phyloP scores from a whole-genome alignment of 2,797 vertebrate genomes.

The Spinibarbus caldwelli region DNA sequence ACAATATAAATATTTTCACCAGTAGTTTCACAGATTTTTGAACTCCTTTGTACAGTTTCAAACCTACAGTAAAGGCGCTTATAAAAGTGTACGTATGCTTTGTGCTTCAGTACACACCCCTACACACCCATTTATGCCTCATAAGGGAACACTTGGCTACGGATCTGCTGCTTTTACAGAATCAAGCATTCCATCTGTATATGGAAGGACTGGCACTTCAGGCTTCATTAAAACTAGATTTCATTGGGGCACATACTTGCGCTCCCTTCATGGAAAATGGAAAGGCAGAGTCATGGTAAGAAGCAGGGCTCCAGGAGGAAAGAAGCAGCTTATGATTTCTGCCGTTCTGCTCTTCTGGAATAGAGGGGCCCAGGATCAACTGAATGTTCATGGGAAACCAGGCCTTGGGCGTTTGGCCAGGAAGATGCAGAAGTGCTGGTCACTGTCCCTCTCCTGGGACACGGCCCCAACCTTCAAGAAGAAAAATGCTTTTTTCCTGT shows the following conservation, averaged over 20 bases:
- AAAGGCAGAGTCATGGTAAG: conserved; percentile 24
- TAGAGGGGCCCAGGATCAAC: not conserved
- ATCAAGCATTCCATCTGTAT: conserved; percentile 16
- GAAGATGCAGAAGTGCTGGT: conserved; percentile 36
- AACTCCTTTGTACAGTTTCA: not conserved
- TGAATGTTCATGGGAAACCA: conserved; percentile 54
- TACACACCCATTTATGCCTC: conserved; percentile 32
- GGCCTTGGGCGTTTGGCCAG: conserved; percentile 26
- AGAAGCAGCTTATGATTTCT: not conserved
- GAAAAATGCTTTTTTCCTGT: conserved; percentile 57
- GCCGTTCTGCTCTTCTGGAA: not conserved
- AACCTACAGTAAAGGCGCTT: not conserved
- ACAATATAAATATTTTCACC: not conserved
- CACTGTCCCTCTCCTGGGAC: conserved; percentile 51
- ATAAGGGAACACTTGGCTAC: conserved; percentile 22
- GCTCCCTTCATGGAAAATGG: conserved; percentile 33
- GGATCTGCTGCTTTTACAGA: conserved; percentile 35
- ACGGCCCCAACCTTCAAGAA: conserved; percentile 43
- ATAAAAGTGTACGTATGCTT: not conserved
- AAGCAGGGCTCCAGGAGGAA: not conserved
- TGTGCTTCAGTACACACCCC: conserved; percentile 2
- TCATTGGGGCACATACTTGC: conserved; percentile 33
- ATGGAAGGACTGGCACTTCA: conserved; percentile 13
- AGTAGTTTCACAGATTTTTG: not conserved
- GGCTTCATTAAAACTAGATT: conserved; percentile 38